Evolutionary conservation across 2,888 invertebrate species (phyloP).

Genomic region (Andrena camellia): DNA sequence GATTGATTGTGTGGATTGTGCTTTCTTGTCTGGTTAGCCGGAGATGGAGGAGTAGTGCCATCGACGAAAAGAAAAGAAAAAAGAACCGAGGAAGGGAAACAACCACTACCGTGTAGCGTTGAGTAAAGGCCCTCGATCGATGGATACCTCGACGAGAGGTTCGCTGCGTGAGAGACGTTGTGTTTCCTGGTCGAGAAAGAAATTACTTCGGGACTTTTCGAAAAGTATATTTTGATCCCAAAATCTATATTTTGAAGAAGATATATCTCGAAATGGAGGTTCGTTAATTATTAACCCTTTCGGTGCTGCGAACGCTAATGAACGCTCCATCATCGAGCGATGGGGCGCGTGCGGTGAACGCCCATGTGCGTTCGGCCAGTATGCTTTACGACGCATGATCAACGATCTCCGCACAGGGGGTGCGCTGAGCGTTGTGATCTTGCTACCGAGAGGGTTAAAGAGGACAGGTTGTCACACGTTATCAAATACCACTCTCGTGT

Average conservation of each 20-base stretch:
- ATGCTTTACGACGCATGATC: neutral
- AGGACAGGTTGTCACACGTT: neutral
- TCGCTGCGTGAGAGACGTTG: neutral
- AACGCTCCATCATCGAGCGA: neutral
- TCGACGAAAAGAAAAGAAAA: constrained; percentile 46
- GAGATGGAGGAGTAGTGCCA: constrained; percentile 67
- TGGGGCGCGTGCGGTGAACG: neutral
- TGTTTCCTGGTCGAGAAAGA: constrained; percentile 21
- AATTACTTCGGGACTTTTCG: constrained; percentile 44
- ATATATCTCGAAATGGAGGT: constrained; percentile 3
- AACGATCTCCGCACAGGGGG: neutral
- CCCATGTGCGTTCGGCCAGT: neutral
- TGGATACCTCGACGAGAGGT: neutral
- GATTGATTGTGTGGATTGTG: constrained; percentile 68
- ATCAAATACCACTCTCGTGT: neutral
- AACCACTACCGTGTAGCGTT: constrained; percentile 50
- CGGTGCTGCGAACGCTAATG: neutral
- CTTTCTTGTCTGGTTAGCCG: constrained; percentile 49
- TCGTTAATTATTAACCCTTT: constrained; percentile 2
- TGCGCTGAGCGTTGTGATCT: neutral
- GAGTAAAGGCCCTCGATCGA: constrained; percentile 30
- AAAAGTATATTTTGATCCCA: constrained; percentile 24
- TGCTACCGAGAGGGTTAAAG: neutral
- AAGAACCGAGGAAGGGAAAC: constrained; percentile 22
- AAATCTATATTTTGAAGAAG: neutral